Conservation (phyloP, 2,113 vertebrate species). For the Heterotis niloticus region DNA sequence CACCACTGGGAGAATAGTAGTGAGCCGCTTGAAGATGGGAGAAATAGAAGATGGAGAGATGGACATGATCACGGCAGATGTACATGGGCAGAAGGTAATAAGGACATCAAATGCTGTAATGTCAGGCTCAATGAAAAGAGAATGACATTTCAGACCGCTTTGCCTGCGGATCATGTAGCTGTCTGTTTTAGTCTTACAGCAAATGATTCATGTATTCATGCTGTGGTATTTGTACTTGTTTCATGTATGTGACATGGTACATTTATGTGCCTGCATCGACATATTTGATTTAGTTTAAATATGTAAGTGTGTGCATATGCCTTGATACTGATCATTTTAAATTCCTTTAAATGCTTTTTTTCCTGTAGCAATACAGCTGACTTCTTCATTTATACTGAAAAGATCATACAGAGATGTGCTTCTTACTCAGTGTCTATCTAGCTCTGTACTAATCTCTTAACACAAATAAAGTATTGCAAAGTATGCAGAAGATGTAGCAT, state of each 20-base stretch:
- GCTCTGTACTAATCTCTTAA: too few species aligned
- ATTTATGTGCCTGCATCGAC: neutral
- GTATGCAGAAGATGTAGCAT: too few species aligned
- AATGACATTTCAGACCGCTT: conserved; percentile 42
- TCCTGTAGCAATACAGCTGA: too few species aligned
- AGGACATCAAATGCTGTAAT: too few species aligned
- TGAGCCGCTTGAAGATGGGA: conserved; percentile 87
- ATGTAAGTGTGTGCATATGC: neutral
- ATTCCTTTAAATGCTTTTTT: too few species aligned
- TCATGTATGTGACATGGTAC: neutral
- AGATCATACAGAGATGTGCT: too few species aligned
- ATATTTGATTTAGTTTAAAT: neutral
- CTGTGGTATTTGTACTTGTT: conserved; percentile 10
- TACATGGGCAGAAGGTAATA: conserved; percentile 74
- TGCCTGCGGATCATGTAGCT: conserved; percentile 39
- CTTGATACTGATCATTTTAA: too few species aligned
- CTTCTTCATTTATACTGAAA: too few species aligned
- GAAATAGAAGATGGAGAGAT: conserved; percentile 82
- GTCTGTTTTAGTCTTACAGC: neutral
- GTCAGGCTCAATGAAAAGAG: conserved; percentile 14
- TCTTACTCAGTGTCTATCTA: too few species aligned
- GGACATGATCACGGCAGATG: conserved; percentile 74
- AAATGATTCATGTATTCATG: conserved; percentile 36
- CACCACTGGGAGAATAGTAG: conserved; percentile 81
- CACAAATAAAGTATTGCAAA: too few species aligned